Conservation (phyloP, 2,113 vertebrate genomes). For the Trachemys scripta region DNA sequence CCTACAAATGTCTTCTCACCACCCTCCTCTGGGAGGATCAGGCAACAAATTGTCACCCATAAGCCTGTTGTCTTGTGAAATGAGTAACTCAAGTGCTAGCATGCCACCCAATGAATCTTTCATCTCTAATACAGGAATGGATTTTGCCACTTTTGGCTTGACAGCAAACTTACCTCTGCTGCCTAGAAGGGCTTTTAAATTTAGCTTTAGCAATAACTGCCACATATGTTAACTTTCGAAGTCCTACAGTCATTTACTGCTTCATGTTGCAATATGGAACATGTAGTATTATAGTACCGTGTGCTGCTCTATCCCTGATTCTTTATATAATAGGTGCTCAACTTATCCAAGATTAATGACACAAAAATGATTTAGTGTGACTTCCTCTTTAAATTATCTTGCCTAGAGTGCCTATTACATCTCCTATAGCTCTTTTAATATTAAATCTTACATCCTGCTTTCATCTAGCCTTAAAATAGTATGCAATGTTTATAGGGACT, state of each 20-base stretch:
- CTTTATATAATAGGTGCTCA: slow-evolving; percentile 51
- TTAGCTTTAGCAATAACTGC: slow-evolving; percentile 39
- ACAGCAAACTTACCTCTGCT: slow-evolving; percentile 51
- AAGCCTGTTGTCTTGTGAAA: background rate
- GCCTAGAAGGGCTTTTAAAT: slow-evolving; percentile 38
- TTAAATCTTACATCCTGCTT: slow-evolving; percentile 25
- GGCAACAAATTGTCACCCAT: background rate
- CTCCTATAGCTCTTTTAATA: slow-evolving; percentile 30
- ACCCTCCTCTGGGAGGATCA: background rate
- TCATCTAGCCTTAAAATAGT: slow-evolving; percentile 1
- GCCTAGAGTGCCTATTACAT: slow-evolving; percentile 41
- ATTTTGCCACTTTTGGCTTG: slow-evolving; percentile 48
- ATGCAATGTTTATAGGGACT: background rate
- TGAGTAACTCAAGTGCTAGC: background rate
- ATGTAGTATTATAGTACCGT: slow-evolving; percentile 11
- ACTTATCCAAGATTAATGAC: slow-evolving; percentile 40
- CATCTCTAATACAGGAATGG: slow-evolving; percentile 25
- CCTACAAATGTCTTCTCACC: background rate
- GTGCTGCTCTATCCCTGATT: slow-evolving; percentile 31
- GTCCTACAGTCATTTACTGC: background rate
- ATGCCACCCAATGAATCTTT: background rate
- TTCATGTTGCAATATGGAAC: slow-evolving; percentile 26
- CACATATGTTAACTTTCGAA: slow-evolving; percentile 9
- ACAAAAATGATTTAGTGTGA: slow-evolving; percentile 57
- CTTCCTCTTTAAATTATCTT: slow-evolving; percentile 64